Evolutionary conservation across 1,140 invertebrate genomes (phyloP), one percentile per base, ranked within the genome.

Genomic region (Bombus confusus): DNA sequence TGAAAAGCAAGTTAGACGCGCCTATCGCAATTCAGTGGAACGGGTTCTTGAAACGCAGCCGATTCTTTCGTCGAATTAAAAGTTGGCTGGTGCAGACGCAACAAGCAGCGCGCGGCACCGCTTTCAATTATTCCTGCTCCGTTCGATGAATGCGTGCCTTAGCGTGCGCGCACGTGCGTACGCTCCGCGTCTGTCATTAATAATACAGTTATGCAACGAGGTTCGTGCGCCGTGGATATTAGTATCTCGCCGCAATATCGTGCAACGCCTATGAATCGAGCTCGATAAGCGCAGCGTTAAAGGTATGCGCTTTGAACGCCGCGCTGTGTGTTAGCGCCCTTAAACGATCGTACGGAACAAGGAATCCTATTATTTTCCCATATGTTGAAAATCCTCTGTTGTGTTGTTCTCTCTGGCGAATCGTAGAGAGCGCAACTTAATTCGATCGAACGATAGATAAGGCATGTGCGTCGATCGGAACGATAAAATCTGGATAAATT

Each of bases 171-270:
- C 78, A 74, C 75, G 34, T 31, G 25, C 41, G 39, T 37, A 25
- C 28, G 71, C 81, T 18, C 47, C 47, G 18, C 47, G 47, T 73
- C 81, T 64, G 57, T 69, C 87, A 88, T 89, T 89, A 89, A 89
- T 89, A 89, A 88, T 79, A 88, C 83, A 71, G 72, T 88, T 89
- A 89, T 88, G 87, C 74, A 89, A 89, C 84, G 84, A 76, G 72
- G 43, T 62, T 83, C 41, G 72, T 64, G 76, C 39, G 59, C 81
- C 52, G 57, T 66, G 62, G 22, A 62, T 62, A 77, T 88, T 88
- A 89, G 78, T 88, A 83, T 73, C 57, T 37, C 80, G 31, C 64
- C 79, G 79, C 41, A 71, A 47, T 68, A 37, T 76, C 77, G 52
- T 80, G 68, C 43, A 62, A 69, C 66, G 73, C 47, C 68, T 72